These are phyloP conservation scores for Peromyscus attwateri DNA, from an alignment of 2,797 vertebrate species.

Conservation along the genomic window DNA sequence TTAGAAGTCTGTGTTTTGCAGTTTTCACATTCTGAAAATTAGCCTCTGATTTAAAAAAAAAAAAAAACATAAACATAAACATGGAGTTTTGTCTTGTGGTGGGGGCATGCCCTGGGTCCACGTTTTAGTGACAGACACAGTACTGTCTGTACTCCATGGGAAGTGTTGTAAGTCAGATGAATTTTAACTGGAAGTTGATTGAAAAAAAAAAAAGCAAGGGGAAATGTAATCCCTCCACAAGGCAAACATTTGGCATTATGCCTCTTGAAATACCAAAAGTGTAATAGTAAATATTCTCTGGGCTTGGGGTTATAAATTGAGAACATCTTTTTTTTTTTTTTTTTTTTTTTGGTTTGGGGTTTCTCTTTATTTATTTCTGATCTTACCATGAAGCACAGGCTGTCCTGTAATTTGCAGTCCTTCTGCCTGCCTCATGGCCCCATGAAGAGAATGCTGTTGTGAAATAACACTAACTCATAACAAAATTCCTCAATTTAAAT, in stretches of 20 bases:
- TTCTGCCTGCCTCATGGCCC: not conserved
- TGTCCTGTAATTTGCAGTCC: not conserved
- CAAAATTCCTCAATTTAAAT: not conserved
- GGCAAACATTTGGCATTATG: not conserved
- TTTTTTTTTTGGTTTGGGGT: not conserved
- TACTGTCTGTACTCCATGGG: not conserved
- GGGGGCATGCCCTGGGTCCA: not conserved
- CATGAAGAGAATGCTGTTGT: not conserved
- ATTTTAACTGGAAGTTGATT: not conserved
- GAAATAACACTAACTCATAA: not conserved
- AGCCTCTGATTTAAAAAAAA: not conserved
- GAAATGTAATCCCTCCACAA: not conserved
- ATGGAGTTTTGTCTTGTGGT: not conserved
- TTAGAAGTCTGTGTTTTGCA: not conserved
- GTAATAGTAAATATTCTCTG: not conserved
- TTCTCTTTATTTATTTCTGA: not conserved
- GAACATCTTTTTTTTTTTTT: not conserved
- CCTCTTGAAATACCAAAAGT: slow-evolving; percentile 8
- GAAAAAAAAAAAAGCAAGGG: not conserved
- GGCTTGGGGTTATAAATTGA: not conserved
- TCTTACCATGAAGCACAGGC: not conserved
- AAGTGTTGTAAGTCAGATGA: not conserved
- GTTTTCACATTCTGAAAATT: slow-evolving; percentile 16
- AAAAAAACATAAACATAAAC: not conserved
- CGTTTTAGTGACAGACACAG: not conserved